Evolutionary conservation across 30 jellyfish, hydroid and myxozoan species (phyloP).

Genomic region (Nemopilema nomurai): DNA sequence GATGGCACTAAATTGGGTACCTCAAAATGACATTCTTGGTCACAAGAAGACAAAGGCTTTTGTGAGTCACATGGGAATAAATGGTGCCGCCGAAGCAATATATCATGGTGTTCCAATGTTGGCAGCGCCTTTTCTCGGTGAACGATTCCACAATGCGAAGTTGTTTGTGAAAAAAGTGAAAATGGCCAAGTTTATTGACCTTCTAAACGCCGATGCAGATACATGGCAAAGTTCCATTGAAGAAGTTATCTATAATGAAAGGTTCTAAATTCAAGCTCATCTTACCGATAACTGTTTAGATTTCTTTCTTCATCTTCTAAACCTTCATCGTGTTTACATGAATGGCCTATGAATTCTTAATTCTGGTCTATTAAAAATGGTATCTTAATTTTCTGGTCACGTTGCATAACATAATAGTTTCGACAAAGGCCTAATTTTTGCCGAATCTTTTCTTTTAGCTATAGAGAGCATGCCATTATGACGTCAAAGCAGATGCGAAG

Average conservation of each 20-base stretch:
- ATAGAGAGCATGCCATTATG: conserved; percentile 16
- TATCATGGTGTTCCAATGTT: conserved; percentile 68
- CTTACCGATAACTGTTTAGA: no score
- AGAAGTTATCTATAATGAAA: conserved; percentile 28
- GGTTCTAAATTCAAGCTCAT: no score
- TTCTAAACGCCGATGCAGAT: conserved; percentile 20
- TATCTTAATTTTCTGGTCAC: no score
- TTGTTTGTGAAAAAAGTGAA: conserved; percentile 15
- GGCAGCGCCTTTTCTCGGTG: conserved; percentile 43
- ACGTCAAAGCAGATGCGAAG: conserved; percentile 18
- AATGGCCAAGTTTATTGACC: conserved; percentile 52
- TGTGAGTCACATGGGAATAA: conserved; percentile 72
- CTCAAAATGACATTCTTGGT: conserved; percentile 72
- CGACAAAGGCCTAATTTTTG: no score
- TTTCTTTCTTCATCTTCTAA: no score
- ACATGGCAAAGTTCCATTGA: conserved; percentile 34
- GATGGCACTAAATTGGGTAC: conserved; percentile 51
- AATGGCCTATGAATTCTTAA: no score
- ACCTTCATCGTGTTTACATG: no score
- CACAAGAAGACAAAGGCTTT: conserved; percentile 55
- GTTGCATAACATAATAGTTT: neutral
- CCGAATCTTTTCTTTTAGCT: neutral
- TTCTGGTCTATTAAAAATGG: no score
- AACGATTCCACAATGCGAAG: conserved; percentile 25
- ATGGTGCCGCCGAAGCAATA: conserved; percentile 67